Evolutionary conservation across 2,797 vertebrate genomes (phyloP), one percentile per base, ranked within the genome.

Genomic region (Sylvilagus floridanus): DNA sequence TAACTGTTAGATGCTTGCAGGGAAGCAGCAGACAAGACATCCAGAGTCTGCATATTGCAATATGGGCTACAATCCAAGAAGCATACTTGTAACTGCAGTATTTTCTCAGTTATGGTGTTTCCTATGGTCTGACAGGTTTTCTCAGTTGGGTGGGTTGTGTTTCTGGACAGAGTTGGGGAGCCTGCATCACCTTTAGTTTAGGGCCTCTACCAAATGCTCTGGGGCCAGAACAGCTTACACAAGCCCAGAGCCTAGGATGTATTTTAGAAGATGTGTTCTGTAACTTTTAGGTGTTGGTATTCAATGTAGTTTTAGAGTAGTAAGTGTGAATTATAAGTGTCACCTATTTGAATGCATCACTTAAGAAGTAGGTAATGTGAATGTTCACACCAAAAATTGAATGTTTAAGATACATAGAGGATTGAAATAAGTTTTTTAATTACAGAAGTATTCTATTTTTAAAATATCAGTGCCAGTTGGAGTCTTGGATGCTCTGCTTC

Each of bases 301-400:
- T n/a, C 28, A 78, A 92, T 54, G 4, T 6, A 95, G n/a, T 90
- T 47, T 88, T 91, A 47, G 16, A 90, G 69, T 88, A 88, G 19
- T 75, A 79, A 85, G 42, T n/a, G 71, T 17, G 92, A 90, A 97
- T 21, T 22, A 52, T 54, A 82, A 78, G 13, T 2, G 30, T 68
- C 62, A 28, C 17, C 4, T 65, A 26, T 21, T 86, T 83, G 71
- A 77, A 60, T 19, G 69, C 3, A 37, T 35, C 83, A 87, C 30
- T 78, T 54, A 92, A 78, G 50, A 95, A 92, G 35, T 54, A 78
- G 5, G 10, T 90, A 90, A 54, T 42, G 17, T 57, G 54, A 57
- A 21, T 47, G 54, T 57, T 57, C 19, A 57, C 13, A 57, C 19
- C 54, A 57, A 16, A 21, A 68, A 77, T 2, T 60, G 8, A 42